Evolutionary conservation across 1,140 invertebrate species (phyloP).

Genomic region (Aethina tumida): DNA sequence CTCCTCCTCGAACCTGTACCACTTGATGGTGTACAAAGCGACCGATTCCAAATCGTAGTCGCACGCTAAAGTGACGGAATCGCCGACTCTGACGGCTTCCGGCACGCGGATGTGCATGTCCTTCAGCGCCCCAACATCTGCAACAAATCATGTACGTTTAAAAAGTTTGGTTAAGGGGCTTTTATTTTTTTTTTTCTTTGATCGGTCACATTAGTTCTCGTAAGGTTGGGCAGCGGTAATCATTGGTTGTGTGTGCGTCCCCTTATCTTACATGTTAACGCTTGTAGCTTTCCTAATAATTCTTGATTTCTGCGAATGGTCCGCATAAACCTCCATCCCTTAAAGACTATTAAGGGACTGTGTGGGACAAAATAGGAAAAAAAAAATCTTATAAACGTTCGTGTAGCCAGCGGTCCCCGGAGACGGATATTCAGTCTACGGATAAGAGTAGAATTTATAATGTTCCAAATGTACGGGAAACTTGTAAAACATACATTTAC

Average conservation of each 20-base stretch:
- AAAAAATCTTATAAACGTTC: no score
- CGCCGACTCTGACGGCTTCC: slow-evolving; percentile 57
- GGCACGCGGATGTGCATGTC: slow-evolving; percentile 66
- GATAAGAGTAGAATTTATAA: no score
- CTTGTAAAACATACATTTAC: no score
- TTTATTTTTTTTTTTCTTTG: slow-evolving; percentile 1
- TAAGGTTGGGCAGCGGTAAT: slow-evolving; percentile 1
- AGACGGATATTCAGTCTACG: no score
- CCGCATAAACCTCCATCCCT: no score
- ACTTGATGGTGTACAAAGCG: slow-evolving; percentile 70
- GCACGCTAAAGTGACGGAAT: slow-evolving; percentile 61
- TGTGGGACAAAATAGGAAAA: no score
- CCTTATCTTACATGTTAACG: no score
- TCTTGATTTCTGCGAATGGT: no score
- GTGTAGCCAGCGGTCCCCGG: no score
- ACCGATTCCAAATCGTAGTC: slow-evolving; percentile 69
- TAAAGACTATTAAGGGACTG: no score
- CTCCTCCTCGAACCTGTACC: slow-evolving; percentile 69
- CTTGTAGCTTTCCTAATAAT: no score
- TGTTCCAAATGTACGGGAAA: no score
- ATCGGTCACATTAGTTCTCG: background rate
- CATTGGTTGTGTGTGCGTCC: background rate
- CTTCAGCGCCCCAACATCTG: slow-evolving; percentile 54
- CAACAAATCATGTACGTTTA: slow-evolving; percentile 27
- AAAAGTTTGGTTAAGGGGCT: slow-evolving; percentile 6